Conservation (phyloP, 2,797 vertebrate species). For the Echeneis naucrates region DNA sequence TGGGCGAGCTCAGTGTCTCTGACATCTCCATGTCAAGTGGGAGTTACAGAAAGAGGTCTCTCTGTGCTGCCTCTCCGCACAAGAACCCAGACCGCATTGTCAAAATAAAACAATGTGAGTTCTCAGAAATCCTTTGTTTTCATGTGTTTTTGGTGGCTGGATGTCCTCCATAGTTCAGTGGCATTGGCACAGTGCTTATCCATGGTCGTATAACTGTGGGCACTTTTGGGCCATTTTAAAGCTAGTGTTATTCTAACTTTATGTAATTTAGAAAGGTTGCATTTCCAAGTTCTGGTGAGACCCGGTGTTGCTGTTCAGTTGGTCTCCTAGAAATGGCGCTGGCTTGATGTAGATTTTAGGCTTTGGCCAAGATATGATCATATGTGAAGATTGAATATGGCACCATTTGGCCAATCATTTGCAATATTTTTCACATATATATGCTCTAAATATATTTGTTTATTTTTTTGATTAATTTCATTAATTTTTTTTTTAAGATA, state of each 20-base stretch:
- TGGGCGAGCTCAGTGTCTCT: conserved; percentile 45
- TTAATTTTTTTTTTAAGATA: too few relatives aligned
- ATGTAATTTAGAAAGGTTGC: conserved; percentile 29
- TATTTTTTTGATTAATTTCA: too few relatives aligned
- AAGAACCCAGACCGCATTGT: conserved; percentile 68
- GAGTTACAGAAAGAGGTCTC: conserved; percentile 65
- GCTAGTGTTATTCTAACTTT: conserved; percentile 38
- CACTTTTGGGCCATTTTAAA: conserved; percentile 32
- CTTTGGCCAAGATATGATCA: too few relatives aligned
- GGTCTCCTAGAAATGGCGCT: neutral
- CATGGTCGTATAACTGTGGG: conserved; percentile 33
- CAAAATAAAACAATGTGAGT: conserved; percentile 54
- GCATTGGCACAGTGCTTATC: conserved; percentile 55
- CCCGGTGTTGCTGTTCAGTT: neutral
- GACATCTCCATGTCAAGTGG: conserved; percentile 56
- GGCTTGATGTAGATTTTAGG: neutral
- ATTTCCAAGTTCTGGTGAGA: conserved; percentile 8
- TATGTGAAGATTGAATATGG: too few relatives aligned
- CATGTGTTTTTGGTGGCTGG: conserved; percentile 34
- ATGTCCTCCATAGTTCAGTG: conserved; percentile 41
- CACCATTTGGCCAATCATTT: too few relatives aligned
- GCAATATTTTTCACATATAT: too few relatives aligned
- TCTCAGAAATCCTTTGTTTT: conserved; percentile 58
- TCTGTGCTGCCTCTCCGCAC: conserved; percentile 50
- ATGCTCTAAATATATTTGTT: too few relatives aligned